A percentile compares a stretch with the other conserved stretches of the same genome.
Evolutionary conservation across 2,797 vertebrate species (phyloP).

Genomic region (Clarias fuscus): DNA sequence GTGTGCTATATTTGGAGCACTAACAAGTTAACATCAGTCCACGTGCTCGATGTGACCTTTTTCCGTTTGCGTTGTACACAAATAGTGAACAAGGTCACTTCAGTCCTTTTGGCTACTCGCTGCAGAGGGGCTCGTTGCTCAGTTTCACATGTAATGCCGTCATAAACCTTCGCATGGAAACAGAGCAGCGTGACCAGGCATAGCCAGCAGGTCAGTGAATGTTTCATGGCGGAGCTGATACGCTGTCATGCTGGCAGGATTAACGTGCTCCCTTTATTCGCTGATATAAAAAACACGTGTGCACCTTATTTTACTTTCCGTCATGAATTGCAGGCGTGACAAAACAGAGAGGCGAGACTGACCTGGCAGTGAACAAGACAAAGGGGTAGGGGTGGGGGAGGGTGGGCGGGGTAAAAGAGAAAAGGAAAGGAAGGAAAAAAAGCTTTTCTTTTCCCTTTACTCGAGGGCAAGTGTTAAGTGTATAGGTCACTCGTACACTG

Average conservation of each 20-base stretch:
- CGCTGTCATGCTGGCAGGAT: not conserved
- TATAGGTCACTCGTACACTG: not conserved
- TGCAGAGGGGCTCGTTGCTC: not conserved
- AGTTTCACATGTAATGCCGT: not conserved
- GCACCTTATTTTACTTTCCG: not conserved
- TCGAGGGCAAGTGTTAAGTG: constrained; percentile 8
- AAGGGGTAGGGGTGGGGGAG: not conserved
- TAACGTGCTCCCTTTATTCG: not conserved
- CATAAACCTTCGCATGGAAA: constrained; percentile 7
- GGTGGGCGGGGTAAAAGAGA: not conserved
- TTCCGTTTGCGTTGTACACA: constrained; percentile 3
- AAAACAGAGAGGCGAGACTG: constrained; percentile 60
- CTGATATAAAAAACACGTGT: not conserved
- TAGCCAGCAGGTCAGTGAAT: not conserved
- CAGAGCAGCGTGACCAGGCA: not conserved
- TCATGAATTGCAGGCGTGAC: not conserved
- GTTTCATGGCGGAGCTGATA: not conserved
- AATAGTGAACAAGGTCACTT: not conserved
- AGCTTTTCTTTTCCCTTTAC: not conserved
- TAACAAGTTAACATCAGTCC: not conserved
- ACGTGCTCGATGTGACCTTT: not conserved
- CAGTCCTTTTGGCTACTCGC: not conserved
- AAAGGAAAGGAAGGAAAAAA: not conserved
- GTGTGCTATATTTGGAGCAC: not conserved
- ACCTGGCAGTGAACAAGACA: constrained; percentile 58